Evolutionary conservation across 2,888 invertebrate genomes (phyloP).

Genomic region (Habroteleia sp.): DNA sequence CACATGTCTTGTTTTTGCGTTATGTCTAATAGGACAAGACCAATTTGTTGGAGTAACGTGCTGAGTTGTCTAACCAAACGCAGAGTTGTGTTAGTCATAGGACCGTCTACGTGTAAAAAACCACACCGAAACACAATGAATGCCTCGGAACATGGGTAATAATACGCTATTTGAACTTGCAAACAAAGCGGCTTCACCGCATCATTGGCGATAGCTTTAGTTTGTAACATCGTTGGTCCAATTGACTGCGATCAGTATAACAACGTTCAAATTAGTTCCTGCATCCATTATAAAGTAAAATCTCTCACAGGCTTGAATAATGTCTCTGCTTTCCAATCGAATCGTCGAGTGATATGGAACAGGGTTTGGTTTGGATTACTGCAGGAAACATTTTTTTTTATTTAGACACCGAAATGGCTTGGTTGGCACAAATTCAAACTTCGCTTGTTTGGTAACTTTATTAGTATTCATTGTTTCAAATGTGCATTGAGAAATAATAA

Average conservation of each 20-base stretch:
- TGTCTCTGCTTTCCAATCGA: no score
- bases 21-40: constrained; percentile 70
- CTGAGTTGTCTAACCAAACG: constrained; percentile 65
- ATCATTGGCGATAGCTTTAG: constrained; percentile 20
- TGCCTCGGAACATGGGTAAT: constrained; percentile 91
- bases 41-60: constrained; percentile 65
- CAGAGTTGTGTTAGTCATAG: constrained; percentile 70
- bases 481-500: no score
- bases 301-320: no score
- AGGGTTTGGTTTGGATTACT: no score
- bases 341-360: no score
- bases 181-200: constrained; percentile 23
- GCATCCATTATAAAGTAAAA: background rate
- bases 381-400: no score
- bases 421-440: no score
- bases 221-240: constrained; percentile 20
- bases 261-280: constrained; percentile 16
- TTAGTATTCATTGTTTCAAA: no score
- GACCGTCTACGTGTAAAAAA: constrained; percentile 62
- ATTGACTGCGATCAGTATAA: background rate
- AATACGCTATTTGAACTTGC: constrained; percentile 55
- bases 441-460: no score
- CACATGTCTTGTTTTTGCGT: constrained; percentile 31
- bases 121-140: constrained; percentile 83
- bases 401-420: no score